phyloP scores from a whole-genome alignment of 2,797 vertebrate species.

The Rhabdomys pumilio region DNA sequence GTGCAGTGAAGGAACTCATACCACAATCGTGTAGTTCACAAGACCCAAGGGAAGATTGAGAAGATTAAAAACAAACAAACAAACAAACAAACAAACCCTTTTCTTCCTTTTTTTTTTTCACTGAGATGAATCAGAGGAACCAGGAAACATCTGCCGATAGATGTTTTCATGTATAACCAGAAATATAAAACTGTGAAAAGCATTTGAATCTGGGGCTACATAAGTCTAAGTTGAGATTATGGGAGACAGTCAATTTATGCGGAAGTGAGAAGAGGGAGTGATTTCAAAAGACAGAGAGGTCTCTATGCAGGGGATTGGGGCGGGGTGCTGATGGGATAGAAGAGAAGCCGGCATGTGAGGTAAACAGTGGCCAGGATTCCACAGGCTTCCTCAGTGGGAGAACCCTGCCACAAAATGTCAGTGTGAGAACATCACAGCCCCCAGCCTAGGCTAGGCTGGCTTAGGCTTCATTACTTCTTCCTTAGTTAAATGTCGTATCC shows the following conservation, averaged over 20 bases:
- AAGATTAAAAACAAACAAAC: too few relatives aligned
- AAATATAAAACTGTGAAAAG: neutral
- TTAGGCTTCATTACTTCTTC: neutral
- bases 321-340: neutral
- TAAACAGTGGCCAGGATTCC: neutral
- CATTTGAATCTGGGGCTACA: fast-evolving
- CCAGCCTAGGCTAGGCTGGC: neutral
- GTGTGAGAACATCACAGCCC: neutral
- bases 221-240: neutral
- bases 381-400: neutral
- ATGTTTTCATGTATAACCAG: neutral
- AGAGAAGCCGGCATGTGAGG: neutral
- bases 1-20: neutral
- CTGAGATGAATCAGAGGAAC: neutral
- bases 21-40: fast-evolving
- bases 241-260: neutral
- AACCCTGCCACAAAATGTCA: too few relatives aligned
- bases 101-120: too few relatives aligned
- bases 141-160: neutral
- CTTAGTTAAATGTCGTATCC: neutral
- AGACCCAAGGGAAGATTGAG: neutral
- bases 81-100: too few relatives aligned
- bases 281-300: neutral
- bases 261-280: neutral
- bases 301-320: neutral